Evolutionary conservation across 30 jellyfish, hydroid and myxozoan species (phyloP).

Genomic region (Haliclystus octoradiatus): DNA sequence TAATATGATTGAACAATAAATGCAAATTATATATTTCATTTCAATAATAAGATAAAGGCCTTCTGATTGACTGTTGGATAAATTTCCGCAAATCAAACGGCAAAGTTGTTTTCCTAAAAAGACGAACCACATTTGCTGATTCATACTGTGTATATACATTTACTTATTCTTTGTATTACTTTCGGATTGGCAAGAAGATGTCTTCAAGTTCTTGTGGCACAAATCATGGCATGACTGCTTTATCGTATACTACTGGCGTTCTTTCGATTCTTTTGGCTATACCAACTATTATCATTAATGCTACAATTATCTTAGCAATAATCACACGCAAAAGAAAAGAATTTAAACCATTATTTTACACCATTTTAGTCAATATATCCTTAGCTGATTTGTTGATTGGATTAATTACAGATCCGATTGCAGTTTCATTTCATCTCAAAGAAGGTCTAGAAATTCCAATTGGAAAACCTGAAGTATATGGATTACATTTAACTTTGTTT

Average conservation of each 20-base stretch:
- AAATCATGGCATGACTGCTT: constrained; percentile 1
- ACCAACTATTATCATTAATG: constrained; percentile 20
- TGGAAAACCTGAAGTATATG: constrained; percentile 24
- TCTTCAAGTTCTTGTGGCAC: constrained; percentile 42
- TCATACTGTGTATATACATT: too few species aligned
- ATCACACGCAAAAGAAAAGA: constrained; percentile 28
- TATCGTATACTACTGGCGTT: constrained; percentile 31
- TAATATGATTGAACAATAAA: too few species aligned
- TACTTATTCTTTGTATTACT: too few species aligned
- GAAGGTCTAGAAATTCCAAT: constrained; percentile 46
- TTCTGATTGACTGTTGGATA: too few species aligned
- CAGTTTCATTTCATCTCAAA: constrained; percentile 39
- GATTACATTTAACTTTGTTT: constrained; percentile 62
- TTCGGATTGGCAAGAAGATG: too few species aligned
- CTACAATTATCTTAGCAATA: constrained; percentile 11
- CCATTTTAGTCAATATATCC: constrained; percentile 57
- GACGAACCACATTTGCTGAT: too few species aligned
- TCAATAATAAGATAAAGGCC: too few species aligned
- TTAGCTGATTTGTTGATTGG: constrained; percentile 77
- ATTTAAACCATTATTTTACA: constrained; percentile 42
- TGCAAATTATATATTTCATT: too few species aligned
- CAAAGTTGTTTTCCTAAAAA: too few species aligned
- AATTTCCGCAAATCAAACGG: too few species aligned
- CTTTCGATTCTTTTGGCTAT: constrained; percentile 18
- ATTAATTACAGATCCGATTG: constrained; percentile 40